Percentiles rank a stretch among this genome's conserved stretches.
These are phyloP conservation scores for Saturnia japonica DNA, from an alignment of 2,888 invertebrate genomes.

Conservation along the genomic window DNA sequence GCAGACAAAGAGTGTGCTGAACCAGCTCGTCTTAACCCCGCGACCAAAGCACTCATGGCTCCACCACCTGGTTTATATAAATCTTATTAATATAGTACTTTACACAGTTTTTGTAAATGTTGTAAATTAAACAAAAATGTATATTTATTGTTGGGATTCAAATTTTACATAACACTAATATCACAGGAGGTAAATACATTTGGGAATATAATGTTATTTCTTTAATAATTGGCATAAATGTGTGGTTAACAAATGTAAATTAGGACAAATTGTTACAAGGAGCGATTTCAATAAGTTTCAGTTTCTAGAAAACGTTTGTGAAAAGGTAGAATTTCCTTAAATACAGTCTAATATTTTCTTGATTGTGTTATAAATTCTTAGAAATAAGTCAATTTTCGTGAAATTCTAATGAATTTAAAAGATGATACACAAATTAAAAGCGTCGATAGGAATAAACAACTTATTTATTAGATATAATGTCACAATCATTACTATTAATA, in stretches of 20 bases:
- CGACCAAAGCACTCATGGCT: conserved; percentile 75
- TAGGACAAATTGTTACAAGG: neutral
- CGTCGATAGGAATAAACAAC: neutral
- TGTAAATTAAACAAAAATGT: neutral
- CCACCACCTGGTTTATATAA: conserved; percentile 56
- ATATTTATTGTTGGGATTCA: neutral
- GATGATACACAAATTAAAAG: neutral
- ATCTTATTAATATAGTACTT: neutral
- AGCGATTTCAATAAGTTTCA: neutral
- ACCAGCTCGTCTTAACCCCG: conserved; percentile 75
- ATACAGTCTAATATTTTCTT: neutral
- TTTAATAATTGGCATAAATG: neutral
- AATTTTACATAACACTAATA: neutral
- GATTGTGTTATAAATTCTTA: too few relatives aligned
- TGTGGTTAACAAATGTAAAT: neutral
- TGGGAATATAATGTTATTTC: neutral
- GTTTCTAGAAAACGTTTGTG: neutral
- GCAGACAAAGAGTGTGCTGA: conserved; percentile 77
- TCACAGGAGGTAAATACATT: neutral
- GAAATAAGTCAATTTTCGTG: too few relatives aligned
- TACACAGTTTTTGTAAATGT: neutral
- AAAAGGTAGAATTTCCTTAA: neutral
- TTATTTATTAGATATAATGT: neutral
- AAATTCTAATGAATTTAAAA: neutral
- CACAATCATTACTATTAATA: neutral